Base-by-base conservation (phyloP, 2,113 vertebrate species). In the Cyprinodon brontotheroides region DNA sequence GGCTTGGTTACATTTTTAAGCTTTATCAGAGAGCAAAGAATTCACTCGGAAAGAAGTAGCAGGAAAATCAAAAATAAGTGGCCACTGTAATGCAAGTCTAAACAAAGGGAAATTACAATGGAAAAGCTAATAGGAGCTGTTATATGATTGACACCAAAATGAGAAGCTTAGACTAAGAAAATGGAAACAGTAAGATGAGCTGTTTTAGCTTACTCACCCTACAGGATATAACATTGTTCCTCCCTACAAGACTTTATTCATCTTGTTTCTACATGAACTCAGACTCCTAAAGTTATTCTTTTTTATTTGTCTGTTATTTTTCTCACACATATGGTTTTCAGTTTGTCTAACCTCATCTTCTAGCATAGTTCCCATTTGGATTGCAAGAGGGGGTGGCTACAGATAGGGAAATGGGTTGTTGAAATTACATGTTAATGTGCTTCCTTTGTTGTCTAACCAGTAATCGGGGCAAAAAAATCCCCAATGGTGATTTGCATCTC, bases 371-470 rank as follows among this genome's bases (percentile, higher is more conserved):
- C 67, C 75, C 68, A 60, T 74, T 75, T 67, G 47, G 61, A 62
- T 50, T 47, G 41, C 60, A 38, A 59, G 14, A 0, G 67, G 68
- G 61, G 66, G 53, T 61, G 67, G 76, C 77, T 9, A 59, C 57
- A 78, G 60, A 82, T 81, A 76, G 67, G 84, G 88, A 87, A 87
- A 69, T 81, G 89, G 90, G 68, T 81, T 90, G 90, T 86, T 86
- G 80, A 89, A 93, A 93, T 93, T 81, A 89, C 91, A 94, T 94
- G 91, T 93, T 93, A 93, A 94, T 94, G 89, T 73, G 87, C 85
- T 87, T 88, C 87, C 91, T 93, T 95, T 95, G 93, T 95, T 95
- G 92, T 93, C 89, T 91, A 93, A 94, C 89, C 89, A 91, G 90
- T 92, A 94, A 93, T 92, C 90, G 72, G 92, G 92, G 88, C 90